These are phyloP conservation scores for Sphaeramia orbicularis DNA, from an alignment of 2,797 vertebrate species.

Conservation along the genomic window DNA sequence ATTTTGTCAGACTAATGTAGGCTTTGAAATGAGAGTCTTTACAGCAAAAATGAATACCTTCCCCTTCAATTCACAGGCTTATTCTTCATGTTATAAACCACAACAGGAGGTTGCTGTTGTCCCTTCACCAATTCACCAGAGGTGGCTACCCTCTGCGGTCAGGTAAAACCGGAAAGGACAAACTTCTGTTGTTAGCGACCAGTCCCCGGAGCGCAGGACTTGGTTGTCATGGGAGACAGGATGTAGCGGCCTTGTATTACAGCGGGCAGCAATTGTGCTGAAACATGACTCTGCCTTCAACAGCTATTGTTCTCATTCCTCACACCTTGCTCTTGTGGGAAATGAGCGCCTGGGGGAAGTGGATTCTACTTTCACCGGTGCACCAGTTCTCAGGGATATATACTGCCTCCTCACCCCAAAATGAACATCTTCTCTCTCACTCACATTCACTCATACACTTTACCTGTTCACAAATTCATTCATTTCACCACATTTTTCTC, in stretches of 20 bases:
- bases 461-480: conserved; percentile 17
- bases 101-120: conserved; percentile 15
- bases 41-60: background rate
- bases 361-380: conserved; percentile 36
- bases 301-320: conserved; percentile 63
- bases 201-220: conserved; percentile 26
- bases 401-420: conserved; percentile 19
- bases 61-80: background rate
- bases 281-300: conserved; percentile 61
- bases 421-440: conserved; percentile 26
- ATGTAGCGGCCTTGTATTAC: conserved; percentile 52
- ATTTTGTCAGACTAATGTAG: conserved; percentile 7
- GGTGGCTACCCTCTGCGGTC: conserved; percentile 13
- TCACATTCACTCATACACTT: conserved; percentile 21
- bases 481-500: conserved; percentile 22
- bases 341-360: conserved; percentile 37
- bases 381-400: conserved; percentile 58
- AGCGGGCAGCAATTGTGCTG: conserved; percentile 51
- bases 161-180: conserved; percentile 33
- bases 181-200: conserved; percentile 13
- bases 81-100: background rate
- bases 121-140: background rate
- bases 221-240: conserved; percentile 71
- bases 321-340: conserved; percentile 54
- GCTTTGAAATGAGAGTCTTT: background rate